phyloP scores from a whole-genome alignment of 2,888 invertebrate species.

The Erpobdella octoculata region DNA sequence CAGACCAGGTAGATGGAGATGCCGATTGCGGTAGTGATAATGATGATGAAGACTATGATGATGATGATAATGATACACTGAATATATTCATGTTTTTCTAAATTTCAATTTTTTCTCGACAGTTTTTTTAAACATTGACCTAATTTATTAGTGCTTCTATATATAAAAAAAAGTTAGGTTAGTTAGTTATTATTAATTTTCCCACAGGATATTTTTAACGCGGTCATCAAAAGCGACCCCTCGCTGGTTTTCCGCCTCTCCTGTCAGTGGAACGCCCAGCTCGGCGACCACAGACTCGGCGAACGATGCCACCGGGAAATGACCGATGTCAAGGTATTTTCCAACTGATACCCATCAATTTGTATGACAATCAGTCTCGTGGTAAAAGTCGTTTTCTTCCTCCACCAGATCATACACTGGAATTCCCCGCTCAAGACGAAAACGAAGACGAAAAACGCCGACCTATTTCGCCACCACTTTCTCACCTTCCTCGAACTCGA shows the following conservation, averaged over 20 bases:
- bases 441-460: conserved; percentile 63
- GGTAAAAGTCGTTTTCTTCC: neutral
- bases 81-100: too few species aligned
- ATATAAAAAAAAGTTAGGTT: neutral
- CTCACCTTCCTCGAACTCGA: conserved; percentile 76
- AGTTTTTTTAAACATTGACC: too few species aligned
- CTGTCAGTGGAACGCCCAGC: conserved; percentile 83
- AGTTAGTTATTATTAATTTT: neutral
- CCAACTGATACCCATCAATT: too few species aligned
- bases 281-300: conserved; percentile 64
- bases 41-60: too few species aligned
- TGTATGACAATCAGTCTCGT: too few species aligned
- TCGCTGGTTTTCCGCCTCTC: conserved; percentile 67
- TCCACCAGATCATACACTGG: conserved; percentile 75
- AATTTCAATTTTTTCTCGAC: neutral
- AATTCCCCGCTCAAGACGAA: conserved; percentile 79
- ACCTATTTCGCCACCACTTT: conserved; percentile 73
- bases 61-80: too few species aligned
- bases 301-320: conserved; percentile 49
- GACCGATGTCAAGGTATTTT: neutral
- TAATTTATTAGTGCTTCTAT: neutral
- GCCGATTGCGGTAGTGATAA: too few species aligned
- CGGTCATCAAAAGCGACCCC: conserved; percentile 70
- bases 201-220: conserved; percentile 73
- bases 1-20: conserved; percentile 55